Evolutionary conservation across 2,888 invertebrate species (phyloP).

Genomic region (Drosophila quinaria): DNA sequence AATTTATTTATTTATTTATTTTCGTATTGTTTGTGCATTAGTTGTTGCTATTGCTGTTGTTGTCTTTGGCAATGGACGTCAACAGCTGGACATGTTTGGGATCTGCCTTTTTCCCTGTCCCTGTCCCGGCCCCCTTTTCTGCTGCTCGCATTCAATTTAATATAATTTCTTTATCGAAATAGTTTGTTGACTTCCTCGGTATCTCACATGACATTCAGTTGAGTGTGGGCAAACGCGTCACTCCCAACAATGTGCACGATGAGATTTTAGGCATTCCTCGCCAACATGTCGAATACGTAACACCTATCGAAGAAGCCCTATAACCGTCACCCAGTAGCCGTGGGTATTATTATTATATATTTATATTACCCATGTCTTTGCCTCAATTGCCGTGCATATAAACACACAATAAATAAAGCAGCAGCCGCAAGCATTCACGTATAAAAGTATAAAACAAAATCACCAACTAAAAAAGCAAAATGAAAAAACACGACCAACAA

Average conservation of each 20-base stretch:
- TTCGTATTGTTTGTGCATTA: conserved; percentile 54
- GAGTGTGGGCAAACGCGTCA: conserved; percentile 59
- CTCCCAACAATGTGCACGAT: conserved; percentile 9
- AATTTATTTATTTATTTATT: conserved; percentile 76
- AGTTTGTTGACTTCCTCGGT: conserved; percentile 55
- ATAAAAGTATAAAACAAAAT: conserved; percentile 51
- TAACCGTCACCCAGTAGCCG: conserved; percentile 35
- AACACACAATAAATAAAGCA: conserved; percentile 65
- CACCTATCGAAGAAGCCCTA: conserved; percentile 56
- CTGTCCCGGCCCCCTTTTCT: not conserved
- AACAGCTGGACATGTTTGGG: conserved; percentile 74
- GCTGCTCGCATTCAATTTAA: conserved; percentile 53
- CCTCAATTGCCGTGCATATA: conserved; percentile 59
- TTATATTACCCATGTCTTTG: conserved; percentile 52
- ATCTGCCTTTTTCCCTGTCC: not conserved
- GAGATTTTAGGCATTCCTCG: conserved; percentile 31
- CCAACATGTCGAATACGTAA: conserved; percentile 52
- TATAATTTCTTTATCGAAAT: conserved; percentile 73
- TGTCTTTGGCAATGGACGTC: conserved; percentile 62
- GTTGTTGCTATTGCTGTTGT: conserved; percentile 33
- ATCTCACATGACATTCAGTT: conserved; percentile 62
- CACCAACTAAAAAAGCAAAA: conserved; percentile 38
- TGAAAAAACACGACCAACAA: not conserved
- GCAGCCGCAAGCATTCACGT: conserved; percentile 40
- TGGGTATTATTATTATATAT: conserved; percentile 37